A percentile compares a stretch with the other conserved stretches of the same genome.
Evolutionary conservation across 53 echinoderm and acorn worm species (phyloP).

Genomic region (Echinometra lucunter): DNA sequence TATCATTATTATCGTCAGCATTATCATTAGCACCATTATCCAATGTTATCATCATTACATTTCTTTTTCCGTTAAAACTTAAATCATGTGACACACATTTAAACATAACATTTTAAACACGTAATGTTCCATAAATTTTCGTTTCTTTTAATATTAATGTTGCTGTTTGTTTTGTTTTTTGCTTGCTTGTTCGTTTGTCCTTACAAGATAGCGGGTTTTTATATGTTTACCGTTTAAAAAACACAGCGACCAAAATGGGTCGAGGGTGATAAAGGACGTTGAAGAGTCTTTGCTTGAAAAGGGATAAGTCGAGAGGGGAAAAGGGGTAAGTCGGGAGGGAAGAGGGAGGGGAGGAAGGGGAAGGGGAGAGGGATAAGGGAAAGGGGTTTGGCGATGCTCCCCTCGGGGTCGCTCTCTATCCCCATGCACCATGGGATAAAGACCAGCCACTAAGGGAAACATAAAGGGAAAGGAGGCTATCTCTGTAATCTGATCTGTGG

Average conservation of each 20-base stretch:
- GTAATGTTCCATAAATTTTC: too few relatives aligned
- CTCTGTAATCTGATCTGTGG: not conserved
- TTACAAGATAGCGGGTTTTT: too few relatives aligned
- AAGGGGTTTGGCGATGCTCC: conserved; percentile 37
- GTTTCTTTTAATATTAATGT: too few relatives aligned
- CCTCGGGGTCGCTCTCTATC: conserved; percentile 48
- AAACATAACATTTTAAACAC: too few relatives aligned
- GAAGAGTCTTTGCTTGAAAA: not conserved
- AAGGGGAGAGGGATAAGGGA: conserved; percentile 48
- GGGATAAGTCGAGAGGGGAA: not conserved
- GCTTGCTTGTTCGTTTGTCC: too few relatives aligned
- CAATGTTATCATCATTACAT: too few relatives aligned
- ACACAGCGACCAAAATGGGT: not conserved
- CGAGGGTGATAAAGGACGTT: not conserved
- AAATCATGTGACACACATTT: too few relatives aligned
- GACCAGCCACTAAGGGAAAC: not conserved
- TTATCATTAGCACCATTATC: too few relatives aligned
- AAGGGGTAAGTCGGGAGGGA: conserved; percentile 14
- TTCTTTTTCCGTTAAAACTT: too few relatives aligned
- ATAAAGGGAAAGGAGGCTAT: not conserved
- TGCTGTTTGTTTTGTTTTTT: too few relatives aligned
- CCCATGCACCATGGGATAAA: not conserved
- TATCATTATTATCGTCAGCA: too few relatives aligned
- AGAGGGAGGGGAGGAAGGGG: conserved; percentile 42
- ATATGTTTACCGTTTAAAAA: too few relatives aligned